A percentile compares a stretch with the other conserved stretches of the same genome.
Conservation (phyloP, 2,113 vertebrate species). For the Eubucco bourcierii region DNA sequence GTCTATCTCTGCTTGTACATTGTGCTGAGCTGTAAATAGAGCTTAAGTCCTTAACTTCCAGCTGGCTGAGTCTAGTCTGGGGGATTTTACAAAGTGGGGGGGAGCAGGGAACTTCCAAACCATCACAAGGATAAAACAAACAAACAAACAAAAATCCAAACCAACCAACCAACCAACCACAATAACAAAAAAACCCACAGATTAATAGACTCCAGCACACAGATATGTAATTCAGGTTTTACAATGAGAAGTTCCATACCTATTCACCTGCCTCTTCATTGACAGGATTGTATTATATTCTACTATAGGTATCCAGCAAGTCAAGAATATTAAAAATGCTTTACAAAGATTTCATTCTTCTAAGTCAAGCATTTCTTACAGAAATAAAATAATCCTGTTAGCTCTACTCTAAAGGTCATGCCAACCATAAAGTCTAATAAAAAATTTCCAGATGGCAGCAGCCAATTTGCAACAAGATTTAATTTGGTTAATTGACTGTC, state of each 20-base stretch:
- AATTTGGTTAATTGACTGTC: constrained; percentile 69
- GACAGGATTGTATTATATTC: not conserved
- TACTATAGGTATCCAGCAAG: not conserved
- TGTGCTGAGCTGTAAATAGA: too few relatives aligned
- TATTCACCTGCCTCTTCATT: not conserved
- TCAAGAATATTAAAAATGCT: not conserved
- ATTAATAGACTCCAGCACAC: not conserved
- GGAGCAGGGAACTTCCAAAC: too few relatives aligned
- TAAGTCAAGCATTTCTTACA: constrained; percentile 13
- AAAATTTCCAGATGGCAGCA: constrained; percentile 68
- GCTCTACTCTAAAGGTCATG: constrained; percentile 49
- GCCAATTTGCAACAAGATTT: constrained; percentile 66
- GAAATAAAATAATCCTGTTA: constrained; percentile 9
- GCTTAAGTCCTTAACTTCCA: too few relatives aligned
- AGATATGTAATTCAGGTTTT: not conserved
- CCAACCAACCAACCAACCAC: too few relatives aligned
- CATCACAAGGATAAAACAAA: too few relatives aligned
- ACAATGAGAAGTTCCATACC: not conserved
- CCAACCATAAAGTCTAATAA: constrained; percentile 53
- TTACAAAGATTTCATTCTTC: constrained; percentile 8
- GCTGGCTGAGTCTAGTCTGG: too few relatives aligned
- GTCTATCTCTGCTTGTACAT: too few relatives aligned
- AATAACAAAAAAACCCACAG: not conserved
- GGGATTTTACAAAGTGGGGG: too few relatives aligned
- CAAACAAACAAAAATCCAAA: too few relatives aligned